These are phyloP conservation scores for Argya squamiceps DNA, from an alignment of 2,797 vertebrate species.

Conservation along the genomic window DNA sequence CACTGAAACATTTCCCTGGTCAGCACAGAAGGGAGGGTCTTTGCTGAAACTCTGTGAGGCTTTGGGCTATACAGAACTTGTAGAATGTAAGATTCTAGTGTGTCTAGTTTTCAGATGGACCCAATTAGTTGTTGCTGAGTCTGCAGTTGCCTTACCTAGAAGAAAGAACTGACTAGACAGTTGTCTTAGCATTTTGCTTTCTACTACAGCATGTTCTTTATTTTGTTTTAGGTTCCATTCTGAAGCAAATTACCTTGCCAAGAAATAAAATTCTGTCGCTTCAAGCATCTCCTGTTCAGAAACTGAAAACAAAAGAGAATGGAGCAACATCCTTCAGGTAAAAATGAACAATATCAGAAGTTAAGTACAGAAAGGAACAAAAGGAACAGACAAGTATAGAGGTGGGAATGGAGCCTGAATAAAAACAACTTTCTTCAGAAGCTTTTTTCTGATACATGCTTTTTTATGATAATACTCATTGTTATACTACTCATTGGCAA, in stretches of 20 bases:
- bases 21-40: neutral
- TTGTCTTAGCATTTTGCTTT: constrained; percentile 44
- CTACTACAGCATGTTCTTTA: constrained; percentile 1
- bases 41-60: neutral
- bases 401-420: neutral
- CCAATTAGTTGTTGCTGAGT: neutral
- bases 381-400: neutral
- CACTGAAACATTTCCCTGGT: neutral
- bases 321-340: constrained; percentile 79
- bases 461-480: neutral
- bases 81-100: neutral
- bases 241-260: constrained; percentile 78
- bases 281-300: constrained; percentile 73
- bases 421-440: constrained; percentile 27
- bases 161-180: neutral
- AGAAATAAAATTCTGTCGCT: constrained; percentile 78
- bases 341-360: constrained; percentile 48
- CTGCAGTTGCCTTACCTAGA: neutral
- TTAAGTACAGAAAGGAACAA: constrained; percentile 19
- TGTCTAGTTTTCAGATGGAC: neutral
- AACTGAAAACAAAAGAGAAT: constrained; percentile 74
- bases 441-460: neutral
- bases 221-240: constrained; percentile 74
- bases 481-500: neutral
- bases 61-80: neutral